Evolutionary conservation across 2,888 invertebrate genomes (phyloP), one percentile per base, ranked within the genome.

Genomic region (Lepeophtheirus nordmannii): DNA sequence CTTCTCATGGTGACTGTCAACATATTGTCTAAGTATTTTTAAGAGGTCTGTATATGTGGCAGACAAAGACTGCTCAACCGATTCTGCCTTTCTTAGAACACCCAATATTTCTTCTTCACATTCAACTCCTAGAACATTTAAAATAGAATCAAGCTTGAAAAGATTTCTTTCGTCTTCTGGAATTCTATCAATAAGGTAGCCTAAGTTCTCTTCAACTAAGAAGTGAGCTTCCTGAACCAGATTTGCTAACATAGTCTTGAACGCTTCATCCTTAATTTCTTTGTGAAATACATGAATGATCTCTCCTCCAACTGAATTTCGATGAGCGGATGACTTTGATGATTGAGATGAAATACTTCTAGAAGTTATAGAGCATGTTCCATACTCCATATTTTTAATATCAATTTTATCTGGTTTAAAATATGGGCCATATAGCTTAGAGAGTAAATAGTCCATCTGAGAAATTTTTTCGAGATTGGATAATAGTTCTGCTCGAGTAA

Each of bases 61-160:
- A n/a, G 53, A 46, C 5, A 46, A 17, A 5, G 53, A 46, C 8
- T 14, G 17, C 5, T 17, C 17, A 5, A n/a, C 17, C 1, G 14
- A 14, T 14, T 2, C 8, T 46, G 53, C 53, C 53, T 53, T 22
- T 56, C 56, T 41, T 9, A 63, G 10, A 22, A 63, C 63, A 9
- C 37, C 23, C 14, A 63, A 53, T 12, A 63, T 53, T n/a, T 22
- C 63, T 46, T 63, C 56, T 56, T 63, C 63, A 10, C 63, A 40
- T 56, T 63, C 46, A 1, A 63, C 37, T 12, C 63, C 63, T 22
- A 63, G 41, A 53, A 53, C 56, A 63, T 22, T 63, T 30, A 63
- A 20, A 53, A 63, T 63, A 9, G 63, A 63, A 56, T 63, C 63
- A 9, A 63, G 56, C 37, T 63, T 63, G 53, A 63, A 63, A 10